Conservation (phyloP, 2,113 vertebrate genomes). For the Cnemophilus loriae region DNA sequence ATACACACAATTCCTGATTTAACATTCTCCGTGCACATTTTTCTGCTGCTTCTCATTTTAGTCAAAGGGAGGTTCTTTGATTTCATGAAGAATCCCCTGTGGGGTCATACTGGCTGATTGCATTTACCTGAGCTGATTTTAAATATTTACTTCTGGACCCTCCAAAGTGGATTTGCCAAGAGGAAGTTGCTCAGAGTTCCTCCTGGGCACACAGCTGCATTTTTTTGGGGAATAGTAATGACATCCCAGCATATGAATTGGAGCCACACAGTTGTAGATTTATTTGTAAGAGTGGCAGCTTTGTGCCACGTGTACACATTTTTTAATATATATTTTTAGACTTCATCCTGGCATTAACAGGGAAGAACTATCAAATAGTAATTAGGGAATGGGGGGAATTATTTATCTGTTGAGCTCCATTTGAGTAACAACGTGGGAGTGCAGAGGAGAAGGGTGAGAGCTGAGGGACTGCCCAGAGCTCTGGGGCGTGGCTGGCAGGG, state of each 20-base stretch:
- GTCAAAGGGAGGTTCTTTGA: neutral
- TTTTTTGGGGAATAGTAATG: neutral
- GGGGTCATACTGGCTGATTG: neutral
- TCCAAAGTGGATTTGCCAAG: neutral
- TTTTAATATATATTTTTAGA: neutral
- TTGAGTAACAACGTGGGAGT: neutral
- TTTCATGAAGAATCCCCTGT: neutral
- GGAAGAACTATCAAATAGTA: neutral
- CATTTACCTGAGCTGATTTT: neutral
- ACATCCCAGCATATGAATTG: neutral
- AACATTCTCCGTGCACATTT: neutral
- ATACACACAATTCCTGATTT: neutral
- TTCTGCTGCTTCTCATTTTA: neutral
- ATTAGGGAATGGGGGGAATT: neutral
- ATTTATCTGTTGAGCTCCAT: neutral
- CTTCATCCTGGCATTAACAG: neutral
- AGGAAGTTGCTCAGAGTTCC: neutral
- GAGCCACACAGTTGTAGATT: fast-evolving
- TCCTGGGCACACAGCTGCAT: neutral
- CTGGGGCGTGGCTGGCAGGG: neutral
- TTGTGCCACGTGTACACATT: neutral
- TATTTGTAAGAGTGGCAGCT: neutral
- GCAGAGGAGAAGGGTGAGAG: neutral
- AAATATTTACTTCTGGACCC: neutral
- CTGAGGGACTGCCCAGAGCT: neutral